Evolutionary conservation across 2,113 vertebrate genomes (phyloP), one percentile per base, ranked within the genome.

Genomic region (Riparia riparia): DNA sequence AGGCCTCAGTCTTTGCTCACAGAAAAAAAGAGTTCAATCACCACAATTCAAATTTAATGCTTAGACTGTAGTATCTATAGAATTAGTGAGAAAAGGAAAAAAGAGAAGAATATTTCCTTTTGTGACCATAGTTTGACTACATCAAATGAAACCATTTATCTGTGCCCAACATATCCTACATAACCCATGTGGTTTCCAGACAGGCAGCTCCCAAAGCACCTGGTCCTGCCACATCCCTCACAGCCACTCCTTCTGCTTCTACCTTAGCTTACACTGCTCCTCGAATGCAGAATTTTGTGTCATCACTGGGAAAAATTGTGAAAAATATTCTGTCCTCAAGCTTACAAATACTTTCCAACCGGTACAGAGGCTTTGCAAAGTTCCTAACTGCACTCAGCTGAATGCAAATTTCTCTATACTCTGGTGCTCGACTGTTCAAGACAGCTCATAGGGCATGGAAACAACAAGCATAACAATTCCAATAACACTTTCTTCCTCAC

Each of bases 371-470:
- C 14, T 24, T 77, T 50, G 32, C 50, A 73, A 72, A 90, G 45
- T 12, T 60, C 50, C 37, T 42, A 81, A 39, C 4, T 44, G 58
- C 25, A 65, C 39, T 39, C 69, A 56, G 39, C 29, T 42, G 22
- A 69, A 60, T 6, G 41, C 34, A 82, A 54, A 60, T 47, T 24
- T 69, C 39, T 90, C 34, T 44, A 12, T 0, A 64, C 9, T 28
- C 49, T 47, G 7, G 15, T 47, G 39, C 42, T 71, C 21, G 0
- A 22, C 26, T n/a, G 17, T n/a, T 79, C n/a, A 56, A 82, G 74
- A 41, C 16, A 85, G 4, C 8, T 39, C 0, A 0, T 14, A 53
- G 86, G 21, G 37, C 28, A 71, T 2, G 18, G 74, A 54, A 60
- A 73, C 14, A 61, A 68, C 6, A 73, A 49, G 15, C 31, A 53